These are phyloP conservation scores for Sinelater perroti DNA, from an alignment of 2,888 invertebrate species.

Conservation along the genomic window DNA sequence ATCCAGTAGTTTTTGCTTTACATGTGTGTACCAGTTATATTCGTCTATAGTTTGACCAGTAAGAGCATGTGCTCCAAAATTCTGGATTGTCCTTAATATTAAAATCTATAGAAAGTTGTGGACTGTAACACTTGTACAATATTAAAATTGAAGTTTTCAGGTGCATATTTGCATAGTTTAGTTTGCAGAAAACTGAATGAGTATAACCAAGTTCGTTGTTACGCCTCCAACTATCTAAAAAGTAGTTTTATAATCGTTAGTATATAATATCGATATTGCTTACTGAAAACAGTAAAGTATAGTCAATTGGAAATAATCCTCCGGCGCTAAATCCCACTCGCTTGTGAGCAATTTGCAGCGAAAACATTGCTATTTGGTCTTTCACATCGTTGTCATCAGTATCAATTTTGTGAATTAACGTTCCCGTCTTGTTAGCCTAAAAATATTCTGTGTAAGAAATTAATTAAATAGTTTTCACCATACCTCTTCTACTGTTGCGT, in stretches of 20 bases:
- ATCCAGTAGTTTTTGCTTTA: too few species aligned
- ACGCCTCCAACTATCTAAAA: conserved; percentile 53
- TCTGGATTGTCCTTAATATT: too few species aligned
- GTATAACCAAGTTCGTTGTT: conserved; percentile 53
- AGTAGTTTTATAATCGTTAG: conserved; percentile 9
- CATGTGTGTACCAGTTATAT: too few species aligned
- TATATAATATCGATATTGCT: conserved; percentile 15
- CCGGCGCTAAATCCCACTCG: conserved; percentile 53
- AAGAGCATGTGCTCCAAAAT: too few species aligned
- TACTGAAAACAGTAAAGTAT: conserved; percentile 53
- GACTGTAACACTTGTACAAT: too few species aligned
- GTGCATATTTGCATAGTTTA: too few species aligned
- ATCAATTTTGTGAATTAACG: conserved; percentile 52
- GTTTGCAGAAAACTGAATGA: conserved; percentile 49
- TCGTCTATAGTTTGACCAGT: too few species aligned
- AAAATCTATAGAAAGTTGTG: too few species aligned
- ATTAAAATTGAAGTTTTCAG: too few species aligned
- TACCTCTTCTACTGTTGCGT: conserved; percentile 50
- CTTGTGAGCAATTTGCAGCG: conserved; percentile 54
- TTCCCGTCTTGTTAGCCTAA: conserved; percentile 50
- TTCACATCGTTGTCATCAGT: conserved; percentile 49
- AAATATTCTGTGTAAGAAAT: conserved; percentile 21
- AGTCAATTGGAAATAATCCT: conserved; percentile 53
- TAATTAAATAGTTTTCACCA: not conserved
- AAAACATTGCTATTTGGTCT: conserved; percentile 55